Conservation (phyloP, 2,113 vertebrate genomes). For the Machaerirhynchus nigripectus region DNA sequence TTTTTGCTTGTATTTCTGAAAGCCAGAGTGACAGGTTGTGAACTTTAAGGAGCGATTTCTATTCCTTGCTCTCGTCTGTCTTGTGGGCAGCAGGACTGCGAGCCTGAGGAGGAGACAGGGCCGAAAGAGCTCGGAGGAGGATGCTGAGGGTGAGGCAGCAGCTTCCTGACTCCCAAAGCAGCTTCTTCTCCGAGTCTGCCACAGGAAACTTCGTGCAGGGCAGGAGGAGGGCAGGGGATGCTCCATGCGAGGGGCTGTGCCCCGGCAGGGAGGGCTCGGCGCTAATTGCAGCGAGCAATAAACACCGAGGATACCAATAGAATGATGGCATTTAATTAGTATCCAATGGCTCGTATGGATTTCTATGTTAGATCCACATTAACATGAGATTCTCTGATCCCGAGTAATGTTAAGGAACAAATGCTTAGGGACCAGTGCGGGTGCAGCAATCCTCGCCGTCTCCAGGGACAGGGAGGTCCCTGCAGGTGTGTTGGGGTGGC, state of each 20-base stretch:
- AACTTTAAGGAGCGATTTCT: constrained; percentile 42
- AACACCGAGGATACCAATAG: background rate
- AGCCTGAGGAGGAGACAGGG: background rate
- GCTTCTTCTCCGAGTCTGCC: background rate
- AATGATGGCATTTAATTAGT: constrained; percentile 64
- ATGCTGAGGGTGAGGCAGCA: background rate
- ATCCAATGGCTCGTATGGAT: constrained; percentile 56
- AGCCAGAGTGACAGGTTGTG: constrained; percentile 28
- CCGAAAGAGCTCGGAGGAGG: background rate
- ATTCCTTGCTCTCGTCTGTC: background rate
- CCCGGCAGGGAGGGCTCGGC: background rate
- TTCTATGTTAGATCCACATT: constrained; percentile 61
- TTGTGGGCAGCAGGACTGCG: background rate
- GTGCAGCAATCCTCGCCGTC: background rate
- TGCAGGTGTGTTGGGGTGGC: background rate
- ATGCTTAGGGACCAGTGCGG: background rate
- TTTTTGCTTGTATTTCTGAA: constrained; percentile 47
- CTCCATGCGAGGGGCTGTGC: background rate
- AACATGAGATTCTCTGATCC: constrained; percentile 28
- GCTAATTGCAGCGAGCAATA: constrained; percentile 38
- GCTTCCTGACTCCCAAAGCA: background rate
- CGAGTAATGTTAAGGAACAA: background rate
- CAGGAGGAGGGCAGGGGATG: background rate
- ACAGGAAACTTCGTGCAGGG: background rate
- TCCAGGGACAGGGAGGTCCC: background rate